Evolutionary conservation across 1,140 invertebrate genomes (phyloP), one percentile per base, ranked within the genome.

Genomic region (Drosophila parabipectinata): DNA sequence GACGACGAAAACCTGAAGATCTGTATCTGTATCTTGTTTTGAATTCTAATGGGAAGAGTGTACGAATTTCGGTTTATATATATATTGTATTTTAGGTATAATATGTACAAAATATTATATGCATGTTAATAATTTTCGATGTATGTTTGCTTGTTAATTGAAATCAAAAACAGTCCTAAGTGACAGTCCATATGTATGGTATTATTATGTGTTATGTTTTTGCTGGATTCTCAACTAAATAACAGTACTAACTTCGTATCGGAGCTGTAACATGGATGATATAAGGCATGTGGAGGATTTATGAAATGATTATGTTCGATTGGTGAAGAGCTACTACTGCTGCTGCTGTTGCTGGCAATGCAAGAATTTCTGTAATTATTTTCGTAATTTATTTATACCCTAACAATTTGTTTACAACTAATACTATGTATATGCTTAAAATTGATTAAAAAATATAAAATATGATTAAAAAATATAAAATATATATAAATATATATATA

Each of bases 351-450:
- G 39, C 41, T 83, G 71, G 45, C 62, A 62, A 77, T 85, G 51
- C 60, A 69, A 85, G 79, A 77, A 54, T 64, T 81, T 45, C 55
- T 77, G 62, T 74, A 63, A 79, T 79, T 79, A 60, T 73, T 82
- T 60, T 51, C 77, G 81, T 72, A 81, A 87, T 85, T 85, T 85
- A 82, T 28, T 82, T 83, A 63, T 58, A 75, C 55, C 79, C 75
- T 77, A 77, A 81, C 77, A 85, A 85, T 82, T 85, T 81, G 74
- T 81, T 67, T 85, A 85, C 69, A 85, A 87, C 82, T 85, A 87
- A 85, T 78, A 62, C 82, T 85, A 87, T 61, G 57, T 54, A 52
- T 85, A 85, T 64, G 51, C 72, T 81, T 84, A 79, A 85, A 85
- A 78, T 81, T 74, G 63, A 64, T 85, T 87, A 85, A 77, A 85